Percentiles rank a stretch among this genome's conserved stretches.
Conservation (phyloP, 2,113 vertebrate genomes). For the Pyrgilauda ruficollis region DNA sequence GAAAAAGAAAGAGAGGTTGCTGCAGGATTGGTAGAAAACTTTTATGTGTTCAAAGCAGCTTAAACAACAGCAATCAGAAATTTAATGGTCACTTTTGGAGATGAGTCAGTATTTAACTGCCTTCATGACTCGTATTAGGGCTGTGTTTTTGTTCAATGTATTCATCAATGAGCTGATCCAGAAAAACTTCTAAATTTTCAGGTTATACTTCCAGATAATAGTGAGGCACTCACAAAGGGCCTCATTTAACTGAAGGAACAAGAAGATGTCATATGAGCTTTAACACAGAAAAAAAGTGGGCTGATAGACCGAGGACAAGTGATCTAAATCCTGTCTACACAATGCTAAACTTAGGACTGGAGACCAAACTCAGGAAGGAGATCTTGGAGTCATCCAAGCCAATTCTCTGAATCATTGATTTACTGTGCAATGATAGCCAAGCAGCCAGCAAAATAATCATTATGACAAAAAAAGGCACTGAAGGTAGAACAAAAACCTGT, state of each 20-base stretch:
- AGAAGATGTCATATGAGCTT: not conserved
- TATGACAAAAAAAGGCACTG: not conserved
- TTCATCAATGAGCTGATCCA: not conserved
- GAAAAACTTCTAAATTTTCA: not conserved
- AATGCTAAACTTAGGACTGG: not conserved
- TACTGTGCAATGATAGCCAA: not conserved
- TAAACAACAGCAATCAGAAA: not conserved
- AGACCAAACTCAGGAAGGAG: not conserved
- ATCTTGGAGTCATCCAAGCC: not conserved
- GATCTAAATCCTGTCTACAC: not conserved
- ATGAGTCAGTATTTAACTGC: not conserved
- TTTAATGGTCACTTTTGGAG: not conserved
- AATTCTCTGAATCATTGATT: not conserved
- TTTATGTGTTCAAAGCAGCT: not conserved
- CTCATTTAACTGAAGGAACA: not conserved
- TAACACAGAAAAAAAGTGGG: not conserved
- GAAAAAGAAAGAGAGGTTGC: not conserved
- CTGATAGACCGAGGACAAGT: not conserved
- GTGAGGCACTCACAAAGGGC: not conserved
- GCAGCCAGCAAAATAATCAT: not conserved
- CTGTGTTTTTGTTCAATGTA: not conserved
- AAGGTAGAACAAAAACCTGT: not conserved
- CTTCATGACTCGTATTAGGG: fast-evolving
- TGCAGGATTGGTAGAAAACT: not conserved
- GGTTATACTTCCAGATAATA: not conserved